These are phyloP conservation scores for Prorops nasuta DNA, from an alignment of 1,140 invertebrate genomes.

Conservation along the genomic window DNA sequence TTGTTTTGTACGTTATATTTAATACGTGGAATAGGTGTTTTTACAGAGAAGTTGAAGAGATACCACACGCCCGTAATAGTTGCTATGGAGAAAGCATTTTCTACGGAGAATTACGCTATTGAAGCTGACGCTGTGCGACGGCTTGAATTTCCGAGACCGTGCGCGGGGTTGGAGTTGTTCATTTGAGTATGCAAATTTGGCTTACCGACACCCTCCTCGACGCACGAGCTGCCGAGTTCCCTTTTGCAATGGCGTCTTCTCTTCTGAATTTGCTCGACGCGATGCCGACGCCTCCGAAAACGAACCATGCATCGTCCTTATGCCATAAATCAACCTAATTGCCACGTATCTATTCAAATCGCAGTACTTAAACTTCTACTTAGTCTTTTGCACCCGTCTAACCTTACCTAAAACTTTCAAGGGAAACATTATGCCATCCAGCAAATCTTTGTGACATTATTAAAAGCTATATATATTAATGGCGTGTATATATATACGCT, in stretches of 20 bases:
- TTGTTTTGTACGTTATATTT: too few species aligned
- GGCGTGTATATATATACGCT: too few species aligned
- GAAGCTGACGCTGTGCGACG: too few species aligned
- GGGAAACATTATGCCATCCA: too few species aligned
- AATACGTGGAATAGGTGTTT: too few species aligned
- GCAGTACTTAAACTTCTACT: slow-evolving; percentile 27
- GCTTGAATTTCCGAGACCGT: background rate
- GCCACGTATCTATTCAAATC: slow-evolving; percentile 27
- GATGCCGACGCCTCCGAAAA: slow-evolving; percentile 20
- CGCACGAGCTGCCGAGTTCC: background rate
- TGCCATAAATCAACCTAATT: slow-evolving; percentile 22
- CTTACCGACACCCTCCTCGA: background rate
- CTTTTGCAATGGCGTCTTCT: slow-evolving; percentile 1
- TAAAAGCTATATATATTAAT: too few species aligned
- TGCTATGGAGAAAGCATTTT: too few species aligned
- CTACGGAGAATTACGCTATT: too few species aligned
- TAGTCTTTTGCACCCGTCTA: slow-evolving; percentile 24
- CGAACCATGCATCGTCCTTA: slow-evolving; percentile 4
- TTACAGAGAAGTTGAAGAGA: too few species aligned
- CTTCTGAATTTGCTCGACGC: background rate
- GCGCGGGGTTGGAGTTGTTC: slow-evolving; percentile 11
- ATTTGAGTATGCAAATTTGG: slow-evolving; percentile 14
- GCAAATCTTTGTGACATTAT: too few species aligned
- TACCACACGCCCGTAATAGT: too few species aligned
- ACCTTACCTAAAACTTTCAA: too few species aligned